Conservation (phyloP, 2,888 invertebrate genomes). For the Neuroscelio doddi region DNA sequence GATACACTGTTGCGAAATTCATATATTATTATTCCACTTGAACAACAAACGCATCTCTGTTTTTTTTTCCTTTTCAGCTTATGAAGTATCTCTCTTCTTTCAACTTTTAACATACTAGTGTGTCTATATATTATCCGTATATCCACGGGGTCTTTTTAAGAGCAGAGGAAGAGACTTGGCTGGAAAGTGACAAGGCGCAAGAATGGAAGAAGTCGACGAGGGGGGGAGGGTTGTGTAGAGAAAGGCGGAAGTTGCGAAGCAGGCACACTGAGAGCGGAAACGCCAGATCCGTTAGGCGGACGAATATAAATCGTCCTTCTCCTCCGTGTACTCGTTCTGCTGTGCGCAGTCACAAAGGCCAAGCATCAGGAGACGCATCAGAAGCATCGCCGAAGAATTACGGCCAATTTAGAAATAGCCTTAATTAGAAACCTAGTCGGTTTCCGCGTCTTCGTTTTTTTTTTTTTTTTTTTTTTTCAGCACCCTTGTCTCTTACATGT, state of each 20-base stretch:
- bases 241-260: conserved; percentile 28
- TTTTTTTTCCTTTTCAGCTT: too few relatives aligned
- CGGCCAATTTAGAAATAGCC: conserved; percentile 62
- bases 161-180: conserved; percentile 19
- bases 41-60: too few relatives aligned
- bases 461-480: too few relatives aligned
- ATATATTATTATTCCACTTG: too few relatives aligned
- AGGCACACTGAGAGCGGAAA: conserved; percentile 36
- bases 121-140: neutral
- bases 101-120: neutral
- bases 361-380: conserved; percentile 14
- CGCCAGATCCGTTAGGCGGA: conserved; percentile 39
- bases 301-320: conserved; percentile 44
- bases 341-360: conserved; percentile 16
- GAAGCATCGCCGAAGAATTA: conserved; percentile 52
- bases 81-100: too few relatives aligned
- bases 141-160: too few relatives aligned
- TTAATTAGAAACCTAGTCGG: too few relatives aligned
- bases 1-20: too few relatives aligned
- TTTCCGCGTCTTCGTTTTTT: too few relatives aligned
- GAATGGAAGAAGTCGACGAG: conserved; percentile 16
- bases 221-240: conserved; percentile 9
- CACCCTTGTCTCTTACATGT: too few relatives aligned
- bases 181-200: conserved; percentile 25
- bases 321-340: conserved; percentile 18